Evolutionary conservation across 2,888 invertebrate species (phyloP).

Genomic region (Rugalucina vietnamica): DNA sequence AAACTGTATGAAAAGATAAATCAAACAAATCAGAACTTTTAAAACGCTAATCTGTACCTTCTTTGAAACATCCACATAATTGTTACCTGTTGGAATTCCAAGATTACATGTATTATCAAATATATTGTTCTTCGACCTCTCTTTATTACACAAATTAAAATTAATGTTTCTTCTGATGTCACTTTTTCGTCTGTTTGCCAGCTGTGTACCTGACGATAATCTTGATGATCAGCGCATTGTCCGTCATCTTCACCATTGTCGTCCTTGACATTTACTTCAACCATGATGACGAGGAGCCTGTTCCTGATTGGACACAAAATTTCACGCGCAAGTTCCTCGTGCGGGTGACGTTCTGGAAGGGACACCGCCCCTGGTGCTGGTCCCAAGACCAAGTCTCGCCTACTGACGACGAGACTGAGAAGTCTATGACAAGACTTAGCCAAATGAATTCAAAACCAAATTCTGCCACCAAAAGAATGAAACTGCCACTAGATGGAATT

Average conservation of each 20-base stretch:
- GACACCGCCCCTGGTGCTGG: neutral
- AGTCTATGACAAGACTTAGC: neutral
- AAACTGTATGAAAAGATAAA: too few species aligned
- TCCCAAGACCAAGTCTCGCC: neutral
- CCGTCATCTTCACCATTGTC: conserved; percentile 56
- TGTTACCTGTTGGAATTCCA: too few species aligned
- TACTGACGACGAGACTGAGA: neutral
- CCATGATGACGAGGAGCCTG: conserved; percentile 53
- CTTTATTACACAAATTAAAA: too few species aligned
- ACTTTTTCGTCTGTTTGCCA: too few species aligned
- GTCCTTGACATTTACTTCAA: conserved; percentile 60
- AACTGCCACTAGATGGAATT: too few species aligned
- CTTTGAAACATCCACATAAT: too few species aligned
- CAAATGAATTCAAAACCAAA: neutral
- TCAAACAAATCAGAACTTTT: too few species aligned
- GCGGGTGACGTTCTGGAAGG: conserved; percentile 48
- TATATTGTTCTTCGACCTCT: too few species aligned
- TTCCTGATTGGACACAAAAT: conserved; percentile 44
- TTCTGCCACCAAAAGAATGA: neutral
- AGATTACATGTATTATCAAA: too few species aligned
- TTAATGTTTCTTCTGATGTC: too few species aligned
- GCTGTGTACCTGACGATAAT: conserved; percentile 59
- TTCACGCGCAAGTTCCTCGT: conserved; percentile 45
- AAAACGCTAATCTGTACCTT: too few species aligned
- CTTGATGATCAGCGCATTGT: conserved; percentile 52